Evolutionary conservation across 2,888 invertebrate species (phyloP).

Genomic region (Acleris laterana): DNA sequence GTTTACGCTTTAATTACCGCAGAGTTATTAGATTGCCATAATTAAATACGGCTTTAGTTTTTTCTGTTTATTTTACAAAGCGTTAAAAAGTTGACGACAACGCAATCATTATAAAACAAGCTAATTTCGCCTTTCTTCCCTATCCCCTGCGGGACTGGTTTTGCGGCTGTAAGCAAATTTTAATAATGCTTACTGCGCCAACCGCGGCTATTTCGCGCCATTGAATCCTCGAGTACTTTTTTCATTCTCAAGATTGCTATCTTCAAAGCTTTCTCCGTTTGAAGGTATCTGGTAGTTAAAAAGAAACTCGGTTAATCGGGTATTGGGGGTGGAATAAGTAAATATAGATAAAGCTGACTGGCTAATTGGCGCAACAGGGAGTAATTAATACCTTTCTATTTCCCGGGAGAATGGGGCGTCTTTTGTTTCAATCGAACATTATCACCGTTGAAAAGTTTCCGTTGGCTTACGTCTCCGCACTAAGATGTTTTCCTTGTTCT

Average conservation of each 20-base stretch:
- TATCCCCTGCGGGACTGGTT: conserved; percentile 62
- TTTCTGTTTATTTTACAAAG: conserved; percentile 41
- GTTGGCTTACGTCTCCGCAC: conserved; percentile 44
- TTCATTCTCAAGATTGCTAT: conserved; percentile 42
- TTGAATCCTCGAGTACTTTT: conserved; percentile 69
- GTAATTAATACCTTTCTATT: conserved; percentile 23
- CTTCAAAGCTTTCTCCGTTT: conserved; percentile 40
- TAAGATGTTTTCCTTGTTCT: conserved; percentile 62
- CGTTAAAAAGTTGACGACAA: conserved; percentile 56
- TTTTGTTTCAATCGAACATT: conserved; percentile 29
- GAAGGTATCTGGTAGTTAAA: conserved; percentile 38
- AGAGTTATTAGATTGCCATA: conserved; percentile 30
- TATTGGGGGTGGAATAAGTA: conserved; percentile 41
- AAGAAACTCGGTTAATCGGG: conserved; percentile 45
- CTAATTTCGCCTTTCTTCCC: conserved; percentile 69
- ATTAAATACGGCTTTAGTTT: conserved; percentile 36
- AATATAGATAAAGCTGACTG: conserved; percentile 12
- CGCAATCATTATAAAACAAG: conserved; percentile 66
- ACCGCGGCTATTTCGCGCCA: conserved; percentile 66
- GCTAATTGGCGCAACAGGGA: conserved; percentile 9
- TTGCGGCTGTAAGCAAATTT: conserved; percentile 71
- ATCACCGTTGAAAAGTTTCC: conserved; percentile 46
- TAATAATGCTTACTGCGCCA: conserved; percentile 72
- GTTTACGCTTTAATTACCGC: conserved; percentile 23
- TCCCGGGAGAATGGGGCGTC: not conserved